phyloP scores from a whole-genome alignment of 2,113 vertebrate genomes.

The Apodemus speciosus region DNA sequence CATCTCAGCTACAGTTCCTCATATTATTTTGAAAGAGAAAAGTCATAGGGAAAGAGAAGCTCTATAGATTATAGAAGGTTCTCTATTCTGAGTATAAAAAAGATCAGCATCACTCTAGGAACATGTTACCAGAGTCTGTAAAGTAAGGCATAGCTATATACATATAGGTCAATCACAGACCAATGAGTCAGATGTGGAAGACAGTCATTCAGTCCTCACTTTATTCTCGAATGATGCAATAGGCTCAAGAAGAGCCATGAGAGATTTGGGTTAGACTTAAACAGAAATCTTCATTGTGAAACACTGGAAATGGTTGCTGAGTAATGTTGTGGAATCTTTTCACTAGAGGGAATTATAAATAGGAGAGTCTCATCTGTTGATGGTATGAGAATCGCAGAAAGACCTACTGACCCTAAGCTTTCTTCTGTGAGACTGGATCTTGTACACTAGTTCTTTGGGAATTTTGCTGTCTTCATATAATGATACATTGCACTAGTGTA shows the following conservation, averaged over 20 bases:
- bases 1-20: background rate
- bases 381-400: slow-evolving; percentile 41
- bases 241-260: slow-evolving; percentile 6
- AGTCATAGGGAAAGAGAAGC: background rate
- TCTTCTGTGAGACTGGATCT: slow-evolving; percentile 46
- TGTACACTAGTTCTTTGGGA: slow-evolving; percentile 16
- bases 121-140: background rate
- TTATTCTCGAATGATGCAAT: slow-evolving; percentile 62
- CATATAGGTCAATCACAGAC: background rate
- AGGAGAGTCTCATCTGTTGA: slow-evolving; percentile 30
- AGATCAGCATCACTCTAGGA: background rate
- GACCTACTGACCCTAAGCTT: slow-evolving; percentile 4
- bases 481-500: background rate
- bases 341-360: slow-evolving; percentile 59
- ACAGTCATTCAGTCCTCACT: slow-evolving; percentile 15
- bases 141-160: slow-evolving; percentile 11
- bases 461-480: slow-evolving; percentile 43
- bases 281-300: slow-evolving; percentile 60
- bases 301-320: slow-evolving; percentile 56
- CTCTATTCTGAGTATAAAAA: background rate
- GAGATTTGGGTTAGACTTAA: slow-evolving; percentile 40
- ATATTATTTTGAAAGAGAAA: slow-evolving; percentile 49
- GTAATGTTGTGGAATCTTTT: slow-evolving; percentile 49
- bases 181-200: slow-evolving; percentile 30
- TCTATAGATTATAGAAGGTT: slow-evolving; percentile 8